Base-by-base conservation (phyloP, 2,888 invertebrate genomes). In the Cepaea hortensis region DNA sequence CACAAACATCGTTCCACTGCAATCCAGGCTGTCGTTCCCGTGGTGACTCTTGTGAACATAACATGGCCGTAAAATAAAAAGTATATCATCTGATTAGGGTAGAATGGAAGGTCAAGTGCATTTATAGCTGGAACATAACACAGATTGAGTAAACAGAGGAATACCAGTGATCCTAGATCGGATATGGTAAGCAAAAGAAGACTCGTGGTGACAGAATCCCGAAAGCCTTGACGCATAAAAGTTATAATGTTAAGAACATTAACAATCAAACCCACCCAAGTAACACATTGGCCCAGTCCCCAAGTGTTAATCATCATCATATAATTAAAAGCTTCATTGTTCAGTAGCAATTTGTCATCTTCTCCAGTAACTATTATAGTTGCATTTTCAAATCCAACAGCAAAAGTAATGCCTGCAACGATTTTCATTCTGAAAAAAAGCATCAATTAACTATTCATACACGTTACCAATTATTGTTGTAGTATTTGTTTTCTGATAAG, bases 11-110 rank as follows among this genome's bases (percentile, higher is more conserved):
- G 77, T 20, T 77, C 77, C 6, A 77, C 2, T 2, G 77, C 15
- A 3, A 77, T 77, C 77, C 77, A 77, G 3, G 77, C 77, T 9
- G 77, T 77, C n/a, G 77, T 77, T 77, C 77, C 77, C 1, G 77
- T 77, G 13, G 61, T 77, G n/a, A 77, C 77, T 61, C 77, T 77
- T 9, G 77, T 77, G 3, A 77, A 77, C 23, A 77, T 20, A 9
- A 77, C 55, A 15, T 77, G 77, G 9, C 50, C 55, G 11, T 46
- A 65, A 18, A 46, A 62, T 20, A 81, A n/a, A 65, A 81, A 46
- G 6, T 65, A 65, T 4, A 35, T 62, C 18, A 81, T 65, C 46
- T 81, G 46, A 5, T 65, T 7, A 35, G 81, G 65, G 65, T 65
- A 65, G n/a, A 81, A 81, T 15, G 65, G 62, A 4, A 65, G 68